phyloP scores from a whole-genome alignment of 2,888 invertebrate species.

The Muscina levida region DNA sequence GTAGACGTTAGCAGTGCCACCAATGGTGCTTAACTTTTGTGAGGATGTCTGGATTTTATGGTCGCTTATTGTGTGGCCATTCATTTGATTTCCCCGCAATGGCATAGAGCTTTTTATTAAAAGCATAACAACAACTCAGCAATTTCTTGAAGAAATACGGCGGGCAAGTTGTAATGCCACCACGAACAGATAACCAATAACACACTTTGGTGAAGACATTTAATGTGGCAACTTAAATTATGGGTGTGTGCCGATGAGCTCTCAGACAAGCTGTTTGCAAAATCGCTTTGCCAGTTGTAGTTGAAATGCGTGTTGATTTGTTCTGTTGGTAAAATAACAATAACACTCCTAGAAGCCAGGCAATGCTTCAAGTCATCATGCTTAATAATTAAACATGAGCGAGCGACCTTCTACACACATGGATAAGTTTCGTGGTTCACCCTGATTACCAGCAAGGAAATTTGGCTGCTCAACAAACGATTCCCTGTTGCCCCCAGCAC shows the following conservation, averaged over 20 bases:
- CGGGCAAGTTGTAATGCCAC: constrained; percentile 5
- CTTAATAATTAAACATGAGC: constrained; percentile 55
- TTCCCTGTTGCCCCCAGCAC: neutral
- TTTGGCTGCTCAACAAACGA: neutral
- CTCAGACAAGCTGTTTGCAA: neutral
- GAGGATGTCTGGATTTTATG: constrained; percentile 43
- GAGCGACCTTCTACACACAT: constrained; percentile 25
- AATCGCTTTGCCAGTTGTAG: constrained; percentile 2
- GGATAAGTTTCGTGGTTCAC: constrained; percentile 36
- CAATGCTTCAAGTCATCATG: constrained; percentile 41
- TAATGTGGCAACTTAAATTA: neutral
- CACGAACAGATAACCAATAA: neutral
- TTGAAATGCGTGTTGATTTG: constrained; percentile 39
- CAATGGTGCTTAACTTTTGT: constrained; percentile 18
- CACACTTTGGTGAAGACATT: neutral
- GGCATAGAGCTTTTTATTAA: neutral
- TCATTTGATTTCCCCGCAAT: constrained; percentile 28
- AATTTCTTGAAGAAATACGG: neutral
- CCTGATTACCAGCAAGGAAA: neutral
- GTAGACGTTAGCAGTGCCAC: neutral
- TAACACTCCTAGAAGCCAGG: neutral
- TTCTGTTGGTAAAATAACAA: constrained; percentile 28
- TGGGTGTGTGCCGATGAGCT: neutral
- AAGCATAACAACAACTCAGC: neutral
- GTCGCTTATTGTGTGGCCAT: constrained; percentile 30